These are phyloP conservation scores for Caenorhabditis macrosperma DNA, from an alignment of 2,888 invertebrate genomes.

Conservation along the genomic window DNA sequence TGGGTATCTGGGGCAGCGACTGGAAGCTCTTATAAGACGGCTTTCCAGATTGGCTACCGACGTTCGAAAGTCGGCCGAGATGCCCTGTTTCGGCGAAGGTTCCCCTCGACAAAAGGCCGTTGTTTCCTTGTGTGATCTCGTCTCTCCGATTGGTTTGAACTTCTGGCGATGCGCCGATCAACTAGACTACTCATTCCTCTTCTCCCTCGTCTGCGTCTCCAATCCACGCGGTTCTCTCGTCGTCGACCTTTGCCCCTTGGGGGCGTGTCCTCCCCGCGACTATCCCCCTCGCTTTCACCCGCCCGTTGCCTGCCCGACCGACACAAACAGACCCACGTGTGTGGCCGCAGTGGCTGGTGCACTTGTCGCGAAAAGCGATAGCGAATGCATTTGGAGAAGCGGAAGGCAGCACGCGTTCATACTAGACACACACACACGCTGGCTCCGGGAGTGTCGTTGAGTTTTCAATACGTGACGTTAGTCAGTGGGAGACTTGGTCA, in stretches of 20 bases:
- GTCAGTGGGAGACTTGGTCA: too few species aligned
- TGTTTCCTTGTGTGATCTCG: not conserved
- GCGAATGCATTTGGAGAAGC: not conserved
- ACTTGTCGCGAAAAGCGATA: slow-evolving; percentile 27
- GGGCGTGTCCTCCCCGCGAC: slow-evolving; percentile 29
- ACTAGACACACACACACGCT: slow-evolving; percentile 28
- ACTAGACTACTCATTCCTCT: slow-evolving; percentile 38
- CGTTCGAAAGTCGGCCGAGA: not conserved
- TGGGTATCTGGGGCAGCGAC: too few species aligned
- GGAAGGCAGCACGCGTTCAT: too few species aligned
- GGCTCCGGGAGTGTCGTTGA: too few species aligned
- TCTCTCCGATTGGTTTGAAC: not conserved
- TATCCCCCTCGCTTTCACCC: too few species aligned
- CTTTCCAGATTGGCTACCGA: too few species aligned
- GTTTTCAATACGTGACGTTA: too few species aligned
- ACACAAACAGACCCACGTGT: slow-evolving; percentile 53
- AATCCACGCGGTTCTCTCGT: not conserved
- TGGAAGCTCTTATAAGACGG: too few species aligned
- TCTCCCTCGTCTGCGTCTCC: slow-evolving; percentile 2
- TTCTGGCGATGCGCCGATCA: slow-evolving; percentile 12
- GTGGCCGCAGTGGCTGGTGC: slow-evolving; percentile 41
- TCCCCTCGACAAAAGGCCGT: too few species aligned
- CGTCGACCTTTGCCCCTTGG: slow-evolving; percentile 55
- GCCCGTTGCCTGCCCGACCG: slow-evolving; percentile 7
- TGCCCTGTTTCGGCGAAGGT: not conserved